A percentile compares a stretch with the other conserved stretches of the same genome.
phyloP scores from a whole-genome alignment of 2,797 vertebrate genomes.

The Melanotaenia parkinsoni region DNA sequence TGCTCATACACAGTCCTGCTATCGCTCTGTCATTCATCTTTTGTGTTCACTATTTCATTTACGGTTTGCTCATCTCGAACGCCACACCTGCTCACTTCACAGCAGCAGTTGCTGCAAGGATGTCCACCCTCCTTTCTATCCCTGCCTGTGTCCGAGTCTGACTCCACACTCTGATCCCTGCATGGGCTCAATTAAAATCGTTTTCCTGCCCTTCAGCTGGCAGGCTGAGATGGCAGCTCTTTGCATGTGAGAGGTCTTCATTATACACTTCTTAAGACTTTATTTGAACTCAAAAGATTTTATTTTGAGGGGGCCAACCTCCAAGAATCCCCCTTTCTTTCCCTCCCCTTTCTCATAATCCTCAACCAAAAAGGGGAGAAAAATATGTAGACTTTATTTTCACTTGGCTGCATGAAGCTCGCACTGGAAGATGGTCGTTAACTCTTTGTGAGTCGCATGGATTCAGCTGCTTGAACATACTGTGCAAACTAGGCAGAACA shows the following conservation, averaged over 20 bases:
- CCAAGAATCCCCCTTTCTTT: conserved; percentile 51
- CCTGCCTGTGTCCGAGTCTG: background rate
- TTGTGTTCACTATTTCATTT: conserved; percentile 48
- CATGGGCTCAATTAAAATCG: conserved; percentile 75
- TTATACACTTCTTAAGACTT: conserved; percentile 74
- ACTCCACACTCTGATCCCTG: conserved; percentile 57
- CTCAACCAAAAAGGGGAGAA: conserved; percentile 74
- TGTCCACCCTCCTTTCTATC: background rate
- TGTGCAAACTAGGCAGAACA: conserved; percentile 2
- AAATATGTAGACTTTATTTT: conserved; percentile 79
- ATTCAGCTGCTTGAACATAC: conserved; percentile 15
- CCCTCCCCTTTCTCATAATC: conserved; percentile 67
- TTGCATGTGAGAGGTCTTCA: conserved; percentile 70
- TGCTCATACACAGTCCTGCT: conserved; percentile 33
- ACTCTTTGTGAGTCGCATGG: conserved; percentile 53
- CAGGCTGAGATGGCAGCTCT: conserved; percentile 43
- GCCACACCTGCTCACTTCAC: conserved; percentile 48
- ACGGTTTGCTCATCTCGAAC: conserved; percentile 44
- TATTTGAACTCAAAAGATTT: conserved; percentile 82
- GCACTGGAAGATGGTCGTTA: conserved; percentile 55
- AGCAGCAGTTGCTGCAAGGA: conserved; percentile 10
- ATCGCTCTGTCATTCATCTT: conserved; percentile 49
- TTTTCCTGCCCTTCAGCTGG: conserved; percentile 57
- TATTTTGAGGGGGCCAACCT: conserved; percentile 72
- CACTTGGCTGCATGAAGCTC: conserved; percentile 68